Evolutionary conservation across 2,797 vertebrate genomes (phyloP).

Genomic region (Ptychobarbus kaznakovi): DNA sequence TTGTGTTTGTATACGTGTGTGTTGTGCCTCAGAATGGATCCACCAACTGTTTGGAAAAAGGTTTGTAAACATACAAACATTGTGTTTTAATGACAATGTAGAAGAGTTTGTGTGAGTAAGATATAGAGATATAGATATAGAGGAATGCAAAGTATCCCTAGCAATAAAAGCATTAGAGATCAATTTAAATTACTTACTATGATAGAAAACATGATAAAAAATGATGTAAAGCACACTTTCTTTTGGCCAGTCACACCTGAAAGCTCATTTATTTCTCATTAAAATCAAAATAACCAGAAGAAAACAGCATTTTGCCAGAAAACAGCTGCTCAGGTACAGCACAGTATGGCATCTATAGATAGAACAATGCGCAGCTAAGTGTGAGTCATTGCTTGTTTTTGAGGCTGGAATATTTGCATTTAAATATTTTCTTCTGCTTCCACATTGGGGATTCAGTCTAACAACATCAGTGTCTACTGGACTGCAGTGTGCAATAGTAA

Average conservation of each 20-base stretch:
- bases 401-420: constrained; percentile 40
- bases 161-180: not conserved
- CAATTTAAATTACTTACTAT: not conserved
- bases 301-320: constrained; percentile 9
- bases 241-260: constrained; percentile 39
- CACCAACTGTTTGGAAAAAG: not conserved
- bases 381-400: constrained; percentile 25
- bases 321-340: constrained; percentile 60
- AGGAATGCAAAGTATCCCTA: not conserved
- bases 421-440: constrained; percentile 27
- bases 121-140: not conserved
- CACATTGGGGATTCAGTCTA: constrained; percentile 16
- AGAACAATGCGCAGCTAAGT: constrained; percentile 42
- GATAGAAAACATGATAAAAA: not conserved
- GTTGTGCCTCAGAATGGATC: constrained; percentile 7
- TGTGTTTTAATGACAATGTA: not conserved
- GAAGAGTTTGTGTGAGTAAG: not conserved
- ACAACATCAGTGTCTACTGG: constrained; percentile 25
- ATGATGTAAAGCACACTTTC: not conserved
- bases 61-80: not conserved
- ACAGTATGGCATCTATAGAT: constrained; percentile 62
- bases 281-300: constrained; percentile 38
- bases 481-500: constrained; percentile 30
- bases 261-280: constrained; percentile 55
- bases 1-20: constrained; percentile 50